These are phyloP conservation scores for Paradisaea rubra DNA, from an alignment of 2,113 vertebrate species.

Conservation along the genomic window DNA sequence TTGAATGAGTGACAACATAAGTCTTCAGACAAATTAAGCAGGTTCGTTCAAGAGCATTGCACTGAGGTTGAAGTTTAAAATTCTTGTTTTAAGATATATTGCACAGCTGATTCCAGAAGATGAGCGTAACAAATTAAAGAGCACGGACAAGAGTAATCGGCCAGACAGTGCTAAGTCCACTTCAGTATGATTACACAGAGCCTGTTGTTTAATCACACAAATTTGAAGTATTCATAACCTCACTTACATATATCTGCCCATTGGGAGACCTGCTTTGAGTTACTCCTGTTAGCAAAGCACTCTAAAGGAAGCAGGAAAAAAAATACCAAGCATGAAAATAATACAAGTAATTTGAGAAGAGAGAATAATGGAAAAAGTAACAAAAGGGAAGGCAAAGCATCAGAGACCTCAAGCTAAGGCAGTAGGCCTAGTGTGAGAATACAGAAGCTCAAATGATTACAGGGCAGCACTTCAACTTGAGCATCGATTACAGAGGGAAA, in stretches of 20 bases:
- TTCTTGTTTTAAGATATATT: background rate
- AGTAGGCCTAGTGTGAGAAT: background rate
- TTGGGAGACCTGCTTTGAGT: background rate
- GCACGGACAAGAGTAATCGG: background rate
- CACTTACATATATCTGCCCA: background rate
- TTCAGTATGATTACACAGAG: background rate
- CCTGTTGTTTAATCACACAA: background rate
- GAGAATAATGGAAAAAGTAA: background rate
- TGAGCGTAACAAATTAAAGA: background rate
- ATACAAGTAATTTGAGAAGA: background rate
- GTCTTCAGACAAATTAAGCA: background rate
- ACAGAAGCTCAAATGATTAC: background rate
- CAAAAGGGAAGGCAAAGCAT: background rate
- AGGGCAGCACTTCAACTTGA: background rate
- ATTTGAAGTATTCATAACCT: background rate
- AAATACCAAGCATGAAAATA: background rate
- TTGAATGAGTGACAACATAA: background rate
- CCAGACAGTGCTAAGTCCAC: background rate
- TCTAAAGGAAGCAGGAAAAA: background rate
- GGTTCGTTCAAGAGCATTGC: background rate
- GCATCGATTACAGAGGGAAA: background rate
- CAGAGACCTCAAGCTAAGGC: background rate
- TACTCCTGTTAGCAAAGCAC: background rate
- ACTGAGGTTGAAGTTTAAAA: background rate
- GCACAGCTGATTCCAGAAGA: background rate